Evolutionary conservation across 2,797 vertebrate genomes (phyloP).

Genomic region (Clarias laeviceps): DNA sequence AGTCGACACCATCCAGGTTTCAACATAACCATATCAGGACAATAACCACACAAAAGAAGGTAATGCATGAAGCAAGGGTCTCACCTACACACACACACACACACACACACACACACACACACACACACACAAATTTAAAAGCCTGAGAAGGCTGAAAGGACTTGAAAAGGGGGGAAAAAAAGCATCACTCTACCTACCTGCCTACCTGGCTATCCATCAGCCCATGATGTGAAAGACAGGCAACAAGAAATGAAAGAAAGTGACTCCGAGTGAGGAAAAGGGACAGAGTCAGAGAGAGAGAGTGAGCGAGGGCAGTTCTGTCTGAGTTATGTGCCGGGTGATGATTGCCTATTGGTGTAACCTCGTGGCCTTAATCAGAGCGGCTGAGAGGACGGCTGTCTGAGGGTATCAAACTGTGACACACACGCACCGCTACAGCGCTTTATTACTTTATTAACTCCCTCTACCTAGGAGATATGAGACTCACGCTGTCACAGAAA

Average conservation of each 20-base stretch:
- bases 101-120: neutral
- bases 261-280: slow-evolving; percentile 37
- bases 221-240: slow-evolving; percentile 42
- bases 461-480: slow-evolving; percentile 56
- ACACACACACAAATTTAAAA: slow-evolving; percentile 7
- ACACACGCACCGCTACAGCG: slow-evolving; percentile 53
- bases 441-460: slow-evolving; percentile 66
- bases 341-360: slow-evolving; percentile 64
- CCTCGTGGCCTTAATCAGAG: slow-evolving; percentile 64
- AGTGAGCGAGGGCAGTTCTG: slow-evolving; percentile 44
- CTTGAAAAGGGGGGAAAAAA: slow-evolving; percentile 10
- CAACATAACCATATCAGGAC: neutral
- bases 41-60: neutral
- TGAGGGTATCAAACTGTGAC: slow-evolving; percentile 62
- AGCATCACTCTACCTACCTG: slow-evolving; percentile 23
- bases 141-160: slow-evolving; percentile 33
- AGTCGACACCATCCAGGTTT: neutral
- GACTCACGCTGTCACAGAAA: slow-evolving; percentile 44
- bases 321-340: slow-evolving; percentile 60
- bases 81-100: neutral
- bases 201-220: slow-evolving; percentile 61
- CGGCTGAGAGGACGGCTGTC: slow-evolving; percentile 53
- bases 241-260: slow-evolving; percentile 26
- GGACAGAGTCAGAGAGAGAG: slow-evolving; percentile 40
- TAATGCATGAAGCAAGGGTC: neutral